Evolutionary conservation across 1,140 invertebrate genomes (phyloP).

Genomic region (Acromyrmex charruanus): DNA sequence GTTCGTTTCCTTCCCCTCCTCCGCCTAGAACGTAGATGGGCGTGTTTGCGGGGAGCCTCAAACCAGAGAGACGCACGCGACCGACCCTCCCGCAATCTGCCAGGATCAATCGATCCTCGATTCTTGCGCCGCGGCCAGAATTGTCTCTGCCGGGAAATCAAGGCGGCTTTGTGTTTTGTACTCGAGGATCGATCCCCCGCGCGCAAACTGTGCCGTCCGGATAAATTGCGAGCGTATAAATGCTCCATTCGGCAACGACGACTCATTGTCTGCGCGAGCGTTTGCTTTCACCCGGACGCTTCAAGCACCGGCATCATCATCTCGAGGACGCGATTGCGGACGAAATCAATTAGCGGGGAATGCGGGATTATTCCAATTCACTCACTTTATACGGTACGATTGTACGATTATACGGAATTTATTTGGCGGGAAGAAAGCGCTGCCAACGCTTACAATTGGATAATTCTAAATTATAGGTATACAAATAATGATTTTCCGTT

Average conservation of each 20-base stretch:
- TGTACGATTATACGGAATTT: constrained; percentile 18
- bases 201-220: constrained; percentile 21
- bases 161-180: constrained; percentile 50
- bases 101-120: constrained; percentile 51
- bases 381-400: constrained; percentile 19
- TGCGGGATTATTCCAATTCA: constrained; percentile 49
- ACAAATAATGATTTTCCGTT: not conserved
- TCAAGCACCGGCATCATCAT: constrained; percentile 43
- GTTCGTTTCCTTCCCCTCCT: not conserved
- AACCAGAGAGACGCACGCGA: constrained; percentile 7
- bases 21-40: not conserved
- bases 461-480: not conserved
- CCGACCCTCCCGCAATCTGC: not conserved
- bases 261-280: constrained; percentile 50
- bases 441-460: too few relatives aligned
- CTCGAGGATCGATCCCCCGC: constrained; percentile 31
- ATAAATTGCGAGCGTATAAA: constrained; percentile 59
- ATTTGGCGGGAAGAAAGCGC: not conserved
- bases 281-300: constrained; percentile 45
- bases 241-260: constrained; percentile 45
- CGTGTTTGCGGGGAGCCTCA: constrained; percentile 47
- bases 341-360: constrained; percentile 54
- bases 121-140: constrained; percentile 25
- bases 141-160: constrained; percentile 56
- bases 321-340: constrained; percentile 42